These are phyloP conservation scores for Nymphicus hollandicus DNA, from an alignment of 2,113 vertebrate genomes.

Conservation along the genomic window DNA sequence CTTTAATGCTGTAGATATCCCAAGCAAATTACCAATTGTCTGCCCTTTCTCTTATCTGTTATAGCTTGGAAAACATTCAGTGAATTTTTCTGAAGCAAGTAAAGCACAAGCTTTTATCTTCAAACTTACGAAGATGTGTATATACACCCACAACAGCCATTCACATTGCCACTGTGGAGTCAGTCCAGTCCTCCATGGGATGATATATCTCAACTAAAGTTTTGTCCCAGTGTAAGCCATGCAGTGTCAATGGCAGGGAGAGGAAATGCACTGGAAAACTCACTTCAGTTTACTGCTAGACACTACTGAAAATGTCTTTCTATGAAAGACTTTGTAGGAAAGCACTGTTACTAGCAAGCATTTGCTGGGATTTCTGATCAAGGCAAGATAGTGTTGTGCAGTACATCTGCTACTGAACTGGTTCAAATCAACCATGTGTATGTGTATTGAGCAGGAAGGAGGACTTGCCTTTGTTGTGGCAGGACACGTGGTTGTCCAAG, in stretches of 20 bases:
- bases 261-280: background rate
- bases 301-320: background rate
- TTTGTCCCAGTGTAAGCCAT: background rate
- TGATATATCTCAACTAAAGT: background rate
- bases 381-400: background rate
- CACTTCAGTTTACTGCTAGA: background rate
- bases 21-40: background rate
- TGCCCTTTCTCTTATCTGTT: background rate
- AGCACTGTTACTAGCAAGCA: background rate
- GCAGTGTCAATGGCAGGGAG: background rate
- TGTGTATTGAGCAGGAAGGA: background rate
- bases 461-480: background rate
- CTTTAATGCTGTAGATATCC: background rate
- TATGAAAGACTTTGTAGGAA: background rate
- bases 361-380: background rate
- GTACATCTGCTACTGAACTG: background rate
- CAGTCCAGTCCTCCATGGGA: background rate
- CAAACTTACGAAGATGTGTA: background rate
- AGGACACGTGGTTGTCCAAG: background rate
- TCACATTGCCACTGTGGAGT: background rate
- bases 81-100: background rate
- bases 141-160: background rate
- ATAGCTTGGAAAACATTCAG: background rate
- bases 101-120: background rate
- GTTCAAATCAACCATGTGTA: background rate